A percentile compares a stretch with the other conserved stretches of the same genome.
These are phyloP conservation scores for Drosophila ustulata DNA, from an alignment of 2,888 invertebrate species.

Conservation along the genomic window DNA sequence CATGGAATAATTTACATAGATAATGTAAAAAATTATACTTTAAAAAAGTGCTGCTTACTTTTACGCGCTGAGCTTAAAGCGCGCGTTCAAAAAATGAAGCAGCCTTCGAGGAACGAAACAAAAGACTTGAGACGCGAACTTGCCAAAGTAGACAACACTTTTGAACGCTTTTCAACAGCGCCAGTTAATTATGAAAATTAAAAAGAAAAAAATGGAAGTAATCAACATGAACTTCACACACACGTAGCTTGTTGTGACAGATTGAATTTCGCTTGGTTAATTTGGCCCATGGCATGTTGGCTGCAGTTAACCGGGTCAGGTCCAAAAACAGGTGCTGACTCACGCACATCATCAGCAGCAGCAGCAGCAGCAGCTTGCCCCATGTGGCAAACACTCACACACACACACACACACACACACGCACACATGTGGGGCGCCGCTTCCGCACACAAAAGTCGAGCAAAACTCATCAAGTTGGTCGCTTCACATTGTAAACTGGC, in stretches of 20 bases:
- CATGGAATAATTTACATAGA: no score
- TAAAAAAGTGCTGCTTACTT: slow-evolving; percentile 39
- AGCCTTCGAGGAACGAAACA: slow-evolving; percentile 28
- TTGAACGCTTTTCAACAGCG: not conserved
- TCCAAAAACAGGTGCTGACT: slow-evolving; percentile 33
- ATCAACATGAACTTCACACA: not conserved
- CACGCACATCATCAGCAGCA: slow-evolving; percentile 22
- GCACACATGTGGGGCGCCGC: slow-evolving; percentile 29
- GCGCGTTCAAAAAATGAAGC: slow-evolving; percentile 19
- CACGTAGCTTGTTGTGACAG: slow-evolving; percentile 23
- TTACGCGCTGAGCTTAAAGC: not conserved
- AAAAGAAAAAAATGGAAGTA: not conserved
- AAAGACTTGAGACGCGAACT: slow-evolving; percentile 65
- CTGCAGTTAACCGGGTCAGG: slow-evolving; percentile 57
- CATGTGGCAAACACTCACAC: slow-evolving; percentile 21
- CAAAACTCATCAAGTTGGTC: slow-evolving; percentile 50
- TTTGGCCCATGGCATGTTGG: slow-evolving; percentile 4
- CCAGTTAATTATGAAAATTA: not conserved
- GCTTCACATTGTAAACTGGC: slow-evolving; percentile 26
- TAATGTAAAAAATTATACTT: no score
- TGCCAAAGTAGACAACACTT: slow-evolving; percentile 18
- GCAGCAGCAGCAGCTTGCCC: slow-evolving; percentile 15
- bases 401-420: slow-evolving; percentile 1
- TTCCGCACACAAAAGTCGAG: slow-evolving; percentile 48
- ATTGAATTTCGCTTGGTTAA: slow-evolving; percentile 29